Evolutionary conservation across 2,888 invertebrate genomes (phyloP).

Genomic region (Perdita meconis): DNA sequence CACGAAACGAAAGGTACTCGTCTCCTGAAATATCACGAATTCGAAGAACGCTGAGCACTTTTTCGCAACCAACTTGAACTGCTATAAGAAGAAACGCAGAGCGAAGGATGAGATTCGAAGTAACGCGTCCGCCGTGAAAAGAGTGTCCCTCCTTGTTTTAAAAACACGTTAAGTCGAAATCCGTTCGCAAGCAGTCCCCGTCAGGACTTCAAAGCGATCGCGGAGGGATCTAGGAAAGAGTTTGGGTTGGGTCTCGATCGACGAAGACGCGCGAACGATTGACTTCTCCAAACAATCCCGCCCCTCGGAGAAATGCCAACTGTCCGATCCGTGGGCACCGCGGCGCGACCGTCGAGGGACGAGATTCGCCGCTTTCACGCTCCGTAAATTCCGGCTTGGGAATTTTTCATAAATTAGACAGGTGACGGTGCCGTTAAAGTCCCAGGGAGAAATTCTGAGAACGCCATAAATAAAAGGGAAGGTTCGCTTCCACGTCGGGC

Average conservation of each 20-base stretch:
- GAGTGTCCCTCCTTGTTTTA: not conserved
- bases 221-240: not conserved
- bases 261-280: slow-evolving; percentile 41
- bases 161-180: slow-evolving; percentile 10
- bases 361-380: slow-evolving; percentile 62
- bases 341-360: not conserved
- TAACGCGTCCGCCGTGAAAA: not conserved
- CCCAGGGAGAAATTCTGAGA: slow-evolving; percentile 65
- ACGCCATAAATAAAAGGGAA: slow-evolving; percentile 70
- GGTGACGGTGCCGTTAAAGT: slow-evolving; percentile 70
- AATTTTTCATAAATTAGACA: slow-evolving; percentile 74
- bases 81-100: not conserved
- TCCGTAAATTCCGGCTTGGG: slow-evolving; percentile 65
- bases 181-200: slow-evolving; percentile 8
- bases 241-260: slow-evolving; percentile 23
- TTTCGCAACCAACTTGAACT: not conserved
- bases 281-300: slow-evolving; percentile 63
- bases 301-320: slow-evolving; percentile 47
- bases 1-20: too few relatives aligned
- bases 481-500: slow-evolving; percentile 52
- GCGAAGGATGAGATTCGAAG: not conserved
- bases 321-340: slow-evolving; percentile 22
- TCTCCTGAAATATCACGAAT: too few relatives aligned
- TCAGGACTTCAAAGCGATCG: slow-evolving; percentile 40
- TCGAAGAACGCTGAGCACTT: too few relatives aligned